Evolutionary conservation across 2,797 vertebrate species (phyloP).

Genomic region (Sus cebifrons): DNA sequence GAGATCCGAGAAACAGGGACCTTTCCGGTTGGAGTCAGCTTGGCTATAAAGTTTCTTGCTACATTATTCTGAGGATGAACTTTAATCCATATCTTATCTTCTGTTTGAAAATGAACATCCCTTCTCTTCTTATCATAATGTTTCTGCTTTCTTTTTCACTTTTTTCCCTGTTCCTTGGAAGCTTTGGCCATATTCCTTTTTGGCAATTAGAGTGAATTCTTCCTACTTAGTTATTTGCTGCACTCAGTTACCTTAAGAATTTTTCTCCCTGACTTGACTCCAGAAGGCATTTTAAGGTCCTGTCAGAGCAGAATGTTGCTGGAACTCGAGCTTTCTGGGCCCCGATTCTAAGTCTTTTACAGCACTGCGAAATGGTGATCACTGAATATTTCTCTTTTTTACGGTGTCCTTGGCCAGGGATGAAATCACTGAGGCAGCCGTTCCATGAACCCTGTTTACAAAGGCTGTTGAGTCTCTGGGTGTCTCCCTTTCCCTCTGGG

Average conservation of each 20-base stretch:
- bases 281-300: slow-evolving; percentile 81
- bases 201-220: slow-evolving; percentile 88
- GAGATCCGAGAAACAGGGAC: slow-evolving; percentile 72
- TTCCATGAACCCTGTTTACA: slow-evolving; percentile 40
- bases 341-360: slow-evolving; percentile 6
- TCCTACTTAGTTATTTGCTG: slow-evolving; percentile 84
- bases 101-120: slow-evolving; percentile 91
- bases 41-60: slow-evolving; percentile 89
- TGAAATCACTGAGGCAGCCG: slow-evolving; percentile 27
- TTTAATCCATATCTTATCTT: slow-evolving; percentile 91
- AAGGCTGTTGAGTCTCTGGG: slow-evolving; percentile 5
- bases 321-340: slow-evolving; percentile 67
- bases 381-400: slow-evolving; percentile 63
- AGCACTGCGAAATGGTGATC: slow-evolving; percentile 52
- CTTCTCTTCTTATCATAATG: slow-evolving; percentile 90
- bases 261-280: slow-evolving; percentile 79
- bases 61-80: slow-evolving; percentile 89
- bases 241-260: slow-evolving; percentile 90
- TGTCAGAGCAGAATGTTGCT: slow-evolving; percentile 75
- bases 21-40: slow-evolving; percentile 86
- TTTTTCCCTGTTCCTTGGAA: slow-evolving; percentile 83
- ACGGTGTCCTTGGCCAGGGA: slow-evolving; percentile 58
- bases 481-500: neutral
- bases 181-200: slow-evolving; percentile 88
- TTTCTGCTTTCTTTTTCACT: slow-evolving; percentile 88